A percentile compares a stretch with the other conserved stretches of the same genome.
These are phyloP conservation scores for Pangasius djambal DNA, from an alignment of 2,797 vertebrate genomes.

Conservation along the genomic window DNA sequence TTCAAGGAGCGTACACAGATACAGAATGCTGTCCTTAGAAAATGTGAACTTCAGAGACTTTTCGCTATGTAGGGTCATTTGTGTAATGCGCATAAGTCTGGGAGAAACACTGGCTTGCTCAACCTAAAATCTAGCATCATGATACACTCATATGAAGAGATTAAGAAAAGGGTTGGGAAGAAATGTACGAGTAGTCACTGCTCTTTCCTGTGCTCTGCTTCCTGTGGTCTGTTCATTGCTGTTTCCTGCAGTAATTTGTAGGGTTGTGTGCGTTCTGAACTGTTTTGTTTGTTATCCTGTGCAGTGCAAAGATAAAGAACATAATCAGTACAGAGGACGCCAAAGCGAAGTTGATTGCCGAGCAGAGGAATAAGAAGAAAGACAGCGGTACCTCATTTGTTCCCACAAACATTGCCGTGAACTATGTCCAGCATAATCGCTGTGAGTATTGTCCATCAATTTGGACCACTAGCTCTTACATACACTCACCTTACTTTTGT, in stretches of 20 bases:
- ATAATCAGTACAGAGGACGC: constrained; percentile 96
- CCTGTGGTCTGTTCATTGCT: neutral
- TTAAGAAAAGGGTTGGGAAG: neutral
- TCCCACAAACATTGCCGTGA: constrained; percentile 97
- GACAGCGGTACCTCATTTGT: constrained; percentile 95
- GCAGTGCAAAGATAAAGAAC: constrained; percentile 97
- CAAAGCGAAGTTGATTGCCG: constrained; percentile 91
- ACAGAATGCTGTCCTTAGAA: neutral
- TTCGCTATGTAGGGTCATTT: neutral
- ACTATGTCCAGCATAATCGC: constrained; percentile 97
- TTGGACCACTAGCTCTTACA: neutral
- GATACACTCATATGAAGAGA: neutral
- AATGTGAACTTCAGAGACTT: neutral
- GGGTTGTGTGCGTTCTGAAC: neutral
- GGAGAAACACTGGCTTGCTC: neutral
- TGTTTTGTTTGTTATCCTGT: neutral
- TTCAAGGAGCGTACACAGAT: neutral
- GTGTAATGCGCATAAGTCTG: neutral
- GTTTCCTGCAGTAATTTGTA: neutral
- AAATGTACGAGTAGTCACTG: neutral
- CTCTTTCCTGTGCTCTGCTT: neutral
- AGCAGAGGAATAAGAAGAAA: constrained; percentile 98
- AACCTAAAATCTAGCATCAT: neutral
- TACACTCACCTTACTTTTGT: neutral
- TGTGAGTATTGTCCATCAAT: constrained; percentile 78